Evolutionary conservation across 2,888 invertebrate genomes (phyloP).

Genomic region (Drepanosiphum platanoidis): DNA sequence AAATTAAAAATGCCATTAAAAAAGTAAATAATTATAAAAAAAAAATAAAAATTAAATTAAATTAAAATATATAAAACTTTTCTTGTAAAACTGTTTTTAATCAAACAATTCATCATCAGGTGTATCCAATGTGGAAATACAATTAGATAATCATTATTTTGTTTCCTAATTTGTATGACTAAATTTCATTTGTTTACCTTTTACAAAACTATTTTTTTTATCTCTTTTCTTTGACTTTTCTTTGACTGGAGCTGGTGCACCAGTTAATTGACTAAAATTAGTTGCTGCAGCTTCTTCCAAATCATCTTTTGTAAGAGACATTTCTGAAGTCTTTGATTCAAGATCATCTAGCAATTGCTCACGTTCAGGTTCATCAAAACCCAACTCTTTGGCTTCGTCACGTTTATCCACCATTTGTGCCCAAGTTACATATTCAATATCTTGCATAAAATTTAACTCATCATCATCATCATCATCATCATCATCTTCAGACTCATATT

Average conservation of each 20-base stretch:
- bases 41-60: too few species aligned
- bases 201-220: too few species aligned
- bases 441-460: neutral
- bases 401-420: slow-evolving; percentile 39
- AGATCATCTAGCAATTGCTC: slow-evolving; percentile 11
- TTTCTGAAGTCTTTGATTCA: slow-evolving; percentile 8
- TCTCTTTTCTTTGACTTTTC: neutral
- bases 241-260: neutral
- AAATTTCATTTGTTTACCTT: neutral
- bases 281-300: slow-evolving; percentile 1
- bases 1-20: too few species aligned
- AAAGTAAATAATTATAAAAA: too few species aligned
- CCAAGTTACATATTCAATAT: slow-evolving; percentile 47
- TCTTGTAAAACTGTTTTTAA: too few species aligned
- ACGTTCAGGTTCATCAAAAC: neutral
- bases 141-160: too few species aligned
- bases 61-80: too few species aligned
- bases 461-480: slow-evolving; percentile 36
- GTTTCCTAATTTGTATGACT: too few species aligned
- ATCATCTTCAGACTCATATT: slow-evolving; percentile 48
- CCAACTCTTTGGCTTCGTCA: slow-evolving; percentile 26
- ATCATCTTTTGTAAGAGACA: slow-evolving; percentile 6
- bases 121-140: too few species aligned
- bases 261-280: slow-evolving; percentile 21
- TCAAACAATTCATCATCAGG: too few species aligned